Evolutionary conservation across 2,113 vertebrate species (phyloP).

Genomic region (Tor tambroides): DNA sequence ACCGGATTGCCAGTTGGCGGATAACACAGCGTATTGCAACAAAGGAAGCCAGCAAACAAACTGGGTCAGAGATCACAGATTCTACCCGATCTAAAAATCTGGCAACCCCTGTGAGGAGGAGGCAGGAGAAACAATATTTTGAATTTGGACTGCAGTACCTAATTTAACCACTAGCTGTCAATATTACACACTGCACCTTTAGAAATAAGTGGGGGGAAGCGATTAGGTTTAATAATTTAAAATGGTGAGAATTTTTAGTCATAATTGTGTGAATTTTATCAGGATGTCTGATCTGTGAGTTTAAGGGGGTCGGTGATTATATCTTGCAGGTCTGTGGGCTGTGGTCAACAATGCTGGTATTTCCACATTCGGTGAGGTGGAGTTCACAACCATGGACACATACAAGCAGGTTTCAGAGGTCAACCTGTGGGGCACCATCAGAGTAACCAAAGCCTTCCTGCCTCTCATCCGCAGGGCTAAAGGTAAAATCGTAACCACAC

Average conservation of each 20-base stretch:
- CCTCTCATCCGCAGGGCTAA: slow-evolving; percentile 82
- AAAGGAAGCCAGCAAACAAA: background rate
- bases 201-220: background rate
- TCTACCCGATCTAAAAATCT: background rate
- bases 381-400: slow-evolving; percentile 83
- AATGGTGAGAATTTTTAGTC: background rate
- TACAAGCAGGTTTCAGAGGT: slow-evolving; percentile 84
- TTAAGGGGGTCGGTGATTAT: background rate
- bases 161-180: background rate
- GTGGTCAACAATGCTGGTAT: slow-evolving; percentile 87
- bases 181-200: background rate
- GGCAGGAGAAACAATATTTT: background rate
- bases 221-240: background rate
- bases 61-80: background rate
- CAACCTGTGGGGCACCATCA: slow-evolving; percentile 87
- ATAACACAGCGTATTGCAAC: background rate
- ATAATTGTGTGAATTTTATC: background rate
- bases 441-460: slow-evolving; percentile 87
- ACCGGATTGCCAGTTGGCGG: background rate
- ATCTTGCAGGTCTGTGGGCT: slow-evolving; percentile 83
- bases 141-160: background rate
- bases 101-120: background rate
- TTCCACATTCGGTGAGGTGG: slow-evolving; percentile 84
- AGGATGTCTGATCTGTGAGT: background rate
- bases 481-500: slow-evolving; percentile 71